Conservation (phyloP, 2,888 invertebrate genomes). For the Epistrophella euchroma region DNA sequence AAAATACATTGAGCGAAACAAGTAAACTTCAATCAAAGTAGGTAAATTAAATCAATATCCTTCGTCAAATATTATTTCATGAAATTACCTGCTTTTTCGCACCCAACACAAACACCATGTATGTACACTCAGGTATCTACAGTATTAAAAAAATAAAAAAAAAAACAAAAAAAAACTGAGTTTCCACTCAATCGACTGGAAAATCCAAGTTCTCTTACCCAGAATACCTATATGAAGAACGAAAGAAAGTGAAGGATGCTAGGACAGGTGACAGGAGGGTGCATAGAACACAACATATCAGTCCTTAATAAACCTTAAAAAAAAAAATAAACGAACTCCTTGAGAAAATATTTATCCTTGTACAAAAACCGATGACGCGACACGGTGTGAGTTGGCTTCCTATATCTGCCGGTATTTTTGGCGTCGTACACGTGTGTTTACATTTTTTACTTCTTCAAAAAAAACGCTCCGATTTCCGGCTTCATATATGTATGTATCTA, state of each 20-base stretch:
- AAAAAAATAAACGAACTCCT: slow-evolving; percentile 12
- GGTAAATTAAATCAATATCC: slow-evolving; percentile 73
- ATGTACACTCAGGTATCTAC: not conserved
- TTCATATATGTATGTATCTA: not conserved
- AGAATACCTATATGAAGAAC: slow-evolving; percentile 2
- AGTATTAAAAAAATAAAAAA: too few relatives aligned
- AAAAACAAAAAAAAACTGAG: slow-evolving; percentile 21
- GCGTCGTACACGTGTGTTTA: slow-evolving; percentile 10
- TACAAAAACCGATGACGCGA: not conserved
- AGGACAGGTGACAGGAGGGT: not conserved
- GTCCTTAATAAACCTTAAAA: slow-evolving; percentile 53
- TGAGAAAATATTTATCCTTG: slow-evolving; percentile 10
- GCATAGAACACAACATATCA: slow-evolving; percentile 47
- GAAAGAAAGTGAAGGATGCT: slow-evolving; percentile 4
- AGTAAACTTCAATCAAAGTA: slow-evolving; percentile 36
- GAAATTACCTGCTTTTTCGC: slow-evolving; percentile 54
- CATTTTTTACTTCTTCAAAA: not conserved
- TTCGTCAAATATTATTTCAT: slow-evolving; percentile 65
- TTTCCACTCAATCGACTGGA: slow-evolving; percentile 71
- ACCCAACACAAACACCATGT: slow-evolving; percentile 5
- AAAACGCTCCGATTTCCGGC: not conserved
- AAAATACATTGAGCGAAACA: not conserved
- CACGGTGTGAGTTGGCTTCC: not conserved
- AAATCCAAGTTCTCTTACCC: slow-evolving; percentile 42
- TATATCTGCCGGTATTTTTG: not conserved